Evolutionary conservation across 2,797 vertebrate genomes (phyloP).

Genomic region (Aulostomus chinensis): DNA sequence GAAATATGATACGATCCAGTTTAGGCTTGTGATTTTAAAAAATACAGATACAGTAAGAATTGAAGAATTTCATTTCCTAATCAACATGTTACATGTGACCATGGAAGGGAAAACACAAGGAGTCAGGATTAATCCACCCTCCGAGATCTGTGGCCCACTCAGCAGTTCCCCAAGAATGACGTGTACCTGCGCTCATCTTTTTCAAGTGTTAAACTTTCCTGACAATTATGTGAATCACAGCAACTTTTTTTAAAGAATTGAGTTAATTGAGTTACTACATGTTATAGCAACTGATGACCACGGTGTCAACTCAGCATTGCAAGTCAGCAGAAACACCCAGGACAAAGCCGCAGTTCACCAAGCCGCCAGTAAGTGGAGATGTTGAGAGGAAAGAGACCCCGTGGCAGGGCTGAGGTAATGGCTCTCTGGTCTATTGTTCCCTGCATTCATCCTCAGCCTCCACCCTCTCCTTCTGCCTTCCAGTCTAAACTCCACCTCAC

Average conservation of each 20-base stretch:
- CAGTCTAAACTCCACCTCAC: constrained; percentile 51
- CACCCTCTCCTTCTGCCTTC: constrained; percentile 59
- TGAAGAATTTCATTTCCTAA: no score
- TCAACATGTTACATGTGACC: no score
- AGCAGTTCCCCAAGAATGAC: no score
- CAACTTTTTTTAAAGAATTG: neutral
- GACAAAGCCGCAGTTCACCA: neutral
- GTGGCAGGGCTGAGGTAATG: constrained; percentile 61
- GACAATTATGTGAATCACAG: constrained; percentile 5
- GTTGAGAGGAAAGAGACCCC: constrained; percentile 40
- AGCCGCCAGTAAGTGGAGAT: constrained; percentile 59
- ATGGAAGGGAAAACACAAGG: neutral
- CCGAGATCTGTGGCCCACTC: neutral
- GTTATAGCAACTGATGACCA: constrained; percentile 15
- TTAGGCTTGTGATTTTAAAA: no score
- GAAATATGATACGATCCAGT: no score
- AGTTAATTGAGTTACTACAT: constrained; percentile 11
- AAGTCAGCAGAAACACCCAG: constrained; percentile 43
- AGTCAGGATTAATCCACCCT: neutral
- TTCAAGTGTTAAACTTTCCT: no score
- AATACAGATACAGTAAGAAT: no score
- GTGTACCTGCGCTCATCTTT: no score
- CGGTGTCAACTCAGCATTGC: constrained; percentile 59
- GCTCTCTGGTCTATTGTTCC: constrained; percentile 71
- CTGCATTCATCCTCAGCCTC: constrained; percentile 51